Evolutionary conservation across 2,797 vertebrate genomes (phyloP).

Genomic region (Phoeniculus purpureus): DNA sequence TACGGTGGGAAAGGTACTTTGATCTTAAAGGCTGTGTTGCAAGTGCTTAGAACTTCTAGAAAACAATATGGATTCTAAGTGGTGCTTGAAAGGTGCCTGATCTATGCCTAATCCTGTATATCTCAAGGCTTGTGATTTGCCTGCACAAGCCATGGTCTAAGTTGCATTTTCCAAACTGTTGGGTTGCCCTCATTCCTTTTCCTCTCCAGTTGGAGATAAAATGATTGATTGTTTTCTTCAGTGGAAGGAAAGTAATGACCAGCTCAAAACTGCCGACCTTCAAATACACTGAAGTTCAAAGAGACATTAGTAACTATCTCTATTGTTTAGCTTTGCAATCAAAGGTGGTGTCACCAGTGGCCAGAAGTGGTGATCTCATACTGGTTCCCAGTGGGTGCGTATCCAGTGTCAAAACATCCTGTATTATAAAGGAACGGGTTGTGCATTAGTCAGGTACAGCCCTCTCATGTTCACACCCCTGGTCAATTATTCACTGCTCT

Average conservation of each 20-base stretch:
- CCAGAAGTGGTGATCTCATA: neutral
- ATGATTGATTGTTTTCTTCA: neutral
- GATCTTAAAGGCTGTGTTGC: too few relatives aligned
- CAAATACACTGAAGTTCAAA: neutral
- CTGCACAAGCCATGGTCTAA: neutral
- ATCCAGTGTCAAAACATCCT: neutral
- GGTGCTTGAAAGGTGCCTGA: neutral
- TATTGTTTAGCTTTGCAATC: neutral
- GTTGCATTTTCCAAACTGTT: neutral
- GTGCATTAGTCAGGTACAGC: neutral
- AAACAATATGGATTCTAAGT: too few relatives aligned
- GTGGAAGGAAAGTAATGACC: neutral
- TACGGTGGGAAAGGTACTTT: too few relatives aligned
- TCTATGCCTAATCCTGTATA: neutral
- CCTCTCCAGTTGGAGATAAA: neutral
- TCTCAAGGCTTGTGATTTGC: neutral
- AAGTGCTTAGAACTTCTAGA: too few relatives aligned
- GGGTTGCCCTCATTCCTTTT: neutral
- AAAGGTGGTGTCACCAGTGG: neutral
- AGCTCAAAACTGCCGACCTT: neutral
- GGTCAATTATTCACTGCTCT: constrained; percentile 7
- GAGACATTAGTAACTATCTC: neutral
- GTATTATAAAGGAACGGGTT: neutral
- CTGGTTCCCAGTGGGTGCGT: neutral
- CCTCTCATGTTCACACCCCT: neutral